Evolutionary conservation across 2,888 invertebrate species (phyloP), one percentile per base, ranked within the genome.

Genomic region (Rhopalosiphum nymphaeae): DNA sequence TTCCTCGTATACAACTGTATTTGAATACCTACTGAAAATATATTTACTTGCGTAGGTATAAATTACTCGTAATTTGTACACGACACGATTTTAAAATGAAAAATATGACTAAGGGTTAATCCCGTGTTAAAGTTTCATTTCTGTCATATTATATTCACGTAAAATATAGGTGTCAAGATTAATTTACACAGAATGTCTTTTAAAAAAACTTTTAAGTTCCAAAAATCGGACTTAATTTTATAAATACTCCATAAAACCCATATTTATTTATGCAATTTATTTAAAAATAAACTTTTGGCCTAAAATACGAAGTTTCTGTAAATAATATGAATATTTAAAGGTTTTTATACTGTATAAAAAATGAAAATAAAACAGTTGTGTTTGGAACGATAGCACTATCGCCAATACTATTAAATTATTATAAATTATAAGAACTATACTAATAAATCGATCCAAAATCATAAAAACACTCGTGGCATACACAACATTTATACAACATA

Each of bases 51-150:
- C 7, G 44, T 46, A n/a, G 29, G 29, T 42, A 86, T 7, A 86
- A 86, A 86, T 46, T 46, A 86, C 86, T 16, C 5, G 5, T 86
- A 49, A 29, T 86, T 86, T 86, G 86, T 29, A 13, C 44, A 86
- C 29, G 86, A 49, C 86, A 86, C 29, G 46, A 86, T 49, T 86
- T 86, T 86, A 86, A 46, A 29, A 86, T 49, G 46, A 49, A 49
- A 44, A 86, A 78, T 78, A 86, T 86, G 26, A 46, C 46, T 46
- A 29, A 86, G 26, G 13, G 46, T 46, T 86, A 46, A 29, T 85
- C 26, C 29, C 26, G 16, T 46, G 86, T 86, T 86, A 86, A 86
- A 86, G 86, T 86, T 86, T 86, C 29, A 29, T 86, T 86, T 86
- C 44, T 10, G 44, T 26, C 42, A 85, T 29, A 86, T 86, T 44